Percentiles rank a stretch among this genome's conserved stretches.
phyloP scores from a whole-genome alignment of 2,888 invertebrate genomes.

The Cryptocheilus praepositus region DNA sequence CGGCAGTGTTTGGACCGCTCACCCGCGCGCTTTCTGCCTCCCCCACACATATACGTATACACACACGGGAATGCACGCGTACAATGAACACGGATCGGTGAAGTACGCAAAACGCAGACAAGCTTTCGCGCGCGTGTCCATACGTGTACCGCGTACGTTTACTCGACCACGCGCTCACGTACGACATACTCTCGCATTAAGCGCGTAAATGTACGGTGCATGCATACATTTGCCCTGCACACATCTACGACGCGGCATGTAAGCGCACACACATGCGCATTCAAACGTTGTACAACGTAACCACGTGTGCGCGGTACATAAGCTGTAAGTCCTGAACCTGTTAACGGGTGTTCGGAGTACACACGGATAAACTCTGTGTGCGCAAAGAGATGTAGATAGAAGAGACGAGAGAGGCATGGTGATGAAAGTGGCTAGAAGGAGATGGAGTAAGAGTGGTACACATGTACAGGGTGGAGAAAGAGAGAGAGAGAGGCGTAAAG shows the following conservation, averaged over 20 bases:
- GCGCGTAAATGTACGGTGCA: neutral
- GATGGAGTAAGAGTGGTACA: neutral
- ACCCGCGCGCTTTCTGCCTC: slow-evolving; percentile 21
- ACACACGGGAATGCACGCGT: slow-evolving; percentile 10
- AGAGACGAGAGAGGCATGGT: neutral
- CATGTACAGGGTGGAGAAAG: no score
- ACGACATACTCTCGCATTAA: slow-evolving; percentile 15
- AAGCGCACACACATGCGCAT: neutral
- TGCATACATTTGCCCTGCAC: no score
- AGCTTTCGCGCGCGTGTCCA: no score
- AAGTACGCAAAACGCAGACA: slow-evolving; percentile 1
- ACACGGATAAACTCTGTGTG: neutral
- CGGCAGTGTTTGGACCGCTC: slow-evolving; percentile 38
- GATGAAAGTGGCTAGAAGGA: neutral
- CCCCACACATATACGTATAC: slow-evolving; percentile 9
- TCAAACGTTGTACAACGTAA: no score
- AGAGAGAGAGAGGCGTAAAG: neutral
- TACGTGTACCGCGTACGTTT: no score
- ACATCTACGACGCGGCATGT: no score
- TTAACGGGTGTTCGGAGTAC: slow-evolving; percentile 1
- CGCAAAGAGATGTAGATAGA: slow-evolving; percentile 1
- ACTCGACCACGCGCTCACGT: slow-evolving; percentile 9
- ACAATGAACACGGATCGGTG: neutral
- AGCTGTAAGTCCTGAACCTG: neutral
- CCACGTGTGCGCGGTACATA: neutral